These are phyloP conservation scores for Datnioides undecimradiatus DNA, from an alignment of 2,113 vertebrate species.

Conservation along the genomic window DNA sequence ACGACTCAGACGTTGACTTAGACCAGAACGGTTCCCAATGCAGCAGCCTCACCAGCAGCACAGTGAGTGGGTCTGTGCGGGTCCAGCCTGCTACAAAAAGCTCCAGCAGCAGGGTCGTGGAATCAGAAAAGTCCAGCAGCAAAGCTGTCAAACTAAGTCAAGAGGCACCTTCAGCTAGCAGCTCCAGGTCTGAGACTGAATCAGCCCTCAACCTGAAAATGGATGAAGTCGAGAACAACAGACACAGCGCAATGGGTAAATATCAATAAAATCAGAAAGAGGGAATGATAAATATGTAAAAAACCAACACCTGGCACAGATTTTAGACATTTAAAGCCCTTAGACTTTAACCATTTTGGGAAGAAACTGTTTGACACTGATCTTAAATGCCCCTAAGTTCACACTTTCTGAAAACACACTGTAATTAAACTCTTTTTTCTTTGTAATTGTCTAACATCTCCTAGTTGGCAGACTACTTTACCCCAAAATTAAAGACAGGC, in stretches of 20 bases:
- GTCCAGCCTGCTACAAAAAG: background rate
- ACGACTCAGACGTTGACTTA: conserved; percentile 86
- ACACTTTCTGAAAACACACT: background rate
- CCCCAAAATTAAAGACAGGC: background rate
- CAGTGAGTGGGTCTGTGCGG: conserved; percentile 60
- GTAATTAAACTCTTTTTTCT: background rate
- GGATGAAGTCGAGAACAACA: conserved; percentile 89
- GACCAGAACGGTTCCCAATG: conserved; percentile 79
- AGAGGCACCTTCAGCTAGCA: conserved; percentile 46
- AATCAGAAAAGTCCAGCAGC: conserved; percentile 17
- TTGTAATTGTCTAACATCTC: background rate
- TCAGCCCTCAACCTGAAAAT: conserved; percentile 82
- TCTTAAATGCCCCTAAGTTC: background rate
- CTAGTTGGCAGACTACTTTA: background rate
- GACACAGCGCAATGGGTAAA: conserved; percentile 91
- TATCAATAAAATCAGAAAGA: conserved; percentile 32
- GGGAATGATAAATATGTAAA: background rate
- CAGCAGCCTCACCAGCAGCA: conserved; percentile 78
- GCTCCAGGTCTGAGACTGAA: conserved; percentile 67
- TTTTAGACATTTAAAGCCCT: background rate
- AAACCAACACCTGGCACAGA: background rate
- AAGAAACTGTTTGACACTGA: background rate
- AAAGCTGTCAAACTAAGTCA: conserved; percentile 27
- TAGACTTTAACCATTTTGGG: background rate
- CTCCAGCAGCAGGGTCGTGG: conserved; percentile 24